phyloP scores from a whole-genome alignment of 2,888 invertebrate genomes.

The Apamea monoglypha region DNA sequence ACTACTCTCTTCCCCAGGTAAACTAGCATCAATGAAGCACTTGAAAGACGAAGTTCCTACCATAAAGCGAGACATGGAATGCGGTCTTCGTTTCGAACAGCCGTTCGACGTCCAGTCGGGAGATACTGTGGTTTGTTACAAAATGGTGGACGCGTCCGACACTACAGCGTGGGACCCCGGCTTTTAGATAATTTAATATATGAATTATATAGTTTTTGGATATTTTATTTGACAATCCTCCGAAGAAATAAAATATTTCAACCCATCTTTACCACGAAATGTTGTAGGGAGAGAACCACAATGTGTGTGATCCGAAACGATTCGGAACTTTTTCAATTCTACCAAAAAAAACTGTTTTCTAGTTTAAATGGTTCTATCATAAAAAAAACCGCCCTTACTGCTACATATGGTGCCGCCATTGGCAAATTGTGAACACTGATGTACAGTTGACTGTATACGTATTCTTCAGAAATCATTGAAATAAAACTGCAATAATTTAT shows the following conservation, averaged over 20 bases:
- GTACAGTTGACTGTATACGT: neutral
- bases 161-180: constrained; percentile 96
- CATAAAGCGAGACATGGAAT: constrained; percentile 96
- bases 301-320: neutral
- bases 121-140: constrained; percentile 95
- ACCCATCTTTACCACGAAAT: neutral
- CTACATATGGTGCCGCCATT: neutral
- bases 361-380: neutral
- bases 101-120: constrained; percentile 92
- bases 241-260: neutral
- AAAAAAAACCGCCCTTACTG: neutral
- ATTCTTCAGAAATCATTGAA: neutral
- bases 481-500: constrained; percentile 71
- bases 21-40: constrained; percentile 95
- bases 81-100: constrained; percentile 95
- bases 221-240: constrained; percentile 44
- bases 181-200: constrained; percentile 89
- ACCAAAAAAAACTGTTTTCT: neutral
- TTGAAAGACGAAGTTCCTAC: constrained; percentile 96
- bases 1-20: constrained; percentile 85
- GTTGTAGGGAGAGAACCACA: neutral
- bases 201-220: constrained; percentile 33
- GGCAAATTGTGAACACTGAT: too few species aligned
- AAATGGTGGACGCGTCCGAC: constrained; percentile 91
- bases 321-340: neutral